A percentile compares a stretch with the other conserved stretches of the same genome.
Conservation (phyloP, 2,888 invertebrate genomes). For the Drosophila atroscutellata region DNA sequence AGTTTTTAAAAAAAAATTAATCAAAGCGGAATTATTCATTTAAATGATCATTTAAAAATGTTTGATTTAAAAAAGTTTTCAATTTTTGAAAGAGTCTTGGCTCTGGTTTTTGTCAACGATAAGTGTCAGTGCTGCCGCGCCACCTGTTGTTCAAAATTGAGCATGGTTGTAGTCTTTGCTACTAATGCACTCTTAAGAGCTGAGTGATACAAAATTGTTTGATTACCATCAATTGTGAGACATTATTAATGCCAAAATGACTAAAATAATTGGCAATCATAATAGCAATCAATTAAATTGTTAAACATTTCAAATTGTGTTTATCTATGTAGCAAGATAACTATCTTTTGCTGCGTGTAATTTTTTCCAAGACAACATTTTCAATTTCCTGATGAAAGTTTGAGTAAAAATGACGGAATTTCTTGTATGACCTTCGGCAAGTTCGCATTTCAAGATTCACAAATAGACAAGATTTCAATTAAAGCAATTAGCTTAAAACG, state of each 20-base stretch:
- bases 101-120: background rate
- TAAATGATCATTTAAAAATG: background rate
- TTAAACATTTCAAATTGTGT: too few species aligned
- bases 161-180: slow-evolving; percentile 4
- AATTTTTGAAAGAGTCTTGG: background rate
- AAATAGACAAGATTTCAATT: slow-evolving; percentile 19
- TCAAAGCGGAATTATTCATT: background rate
- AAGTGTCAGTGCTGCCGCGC: slow-evolving; percentile 26
- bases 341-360: background rate
- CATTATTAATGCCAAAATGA: background rate
- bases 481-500: slow-evolving; percentile 27
- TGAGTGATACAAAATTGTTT: background rate
- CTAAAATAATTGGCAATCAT: background rate
- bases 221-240: background rate
- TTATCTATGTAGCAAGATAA: slow-evolving; percentile 2
- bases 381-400: slow-evolving; percentile 16
- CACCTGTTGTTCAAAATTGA: background rate
- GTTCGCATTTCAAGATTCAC: slow-evolving; percentile 9
- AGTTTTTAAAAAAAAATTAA: background rate
- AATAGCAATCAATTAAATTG: background rate
- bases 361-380: background rate
- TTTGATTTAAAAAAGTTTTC: background rate
- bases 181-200: slow-evolving; percentile 1
- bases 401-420: background rate
- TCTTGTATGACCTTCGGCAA: slow-evolving; percentile 15